A percentile compares a stretch with the other conserved stretches of the same genome.
phyloP scores from a whole-genome alignment of 2,888 invertebrate species.

The Dromius quadrimaculatus region DNA sequence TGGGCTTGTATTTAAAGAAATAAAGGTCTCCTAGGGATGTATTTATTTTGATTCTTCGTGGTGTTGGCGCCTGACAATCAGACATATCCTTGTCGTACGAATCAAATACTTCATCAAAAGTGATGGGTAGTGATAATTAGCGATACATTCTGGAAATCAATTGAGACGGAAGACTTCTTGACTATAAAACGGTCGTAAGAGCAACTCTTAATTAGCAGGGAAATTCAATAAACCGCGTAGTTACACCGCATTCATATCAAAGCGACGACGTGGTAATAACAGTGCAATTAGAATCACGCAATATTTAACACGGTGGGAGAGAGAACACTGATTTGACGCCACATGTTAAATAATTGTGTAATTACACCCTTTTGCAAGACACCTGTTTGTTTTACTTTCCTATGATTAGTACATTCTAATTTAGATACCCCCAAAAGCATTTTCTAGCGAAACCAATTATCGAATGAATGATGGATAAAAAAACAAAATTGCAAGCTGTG shows the following conservation, averaged over 20 bases:
- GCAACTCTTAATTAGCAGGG: slow-evolving; percentile 32
- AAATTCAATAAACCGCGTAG: slow-evolving; percentile 40
- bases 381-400: background rate
- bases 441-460: too few relatives aligned
- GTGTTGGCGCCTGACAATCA: too few relatives aligned
- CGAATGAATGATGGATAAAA: too few relatives aligned
- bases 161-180: slow-evolving; percentile 7
- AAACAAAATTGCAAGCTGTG: background rate
- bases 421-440: too few relatives aligned
- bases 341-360: slow-evolving; percentile 3
- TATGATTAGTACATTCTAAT: too few relatives aligned
- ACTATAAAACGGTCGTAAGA: slow-evolving; percentile 15
- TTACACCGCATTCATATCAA: slow-evolving; percentile 38
- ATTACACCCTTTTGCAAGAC: slow-evolving; percentile 2
- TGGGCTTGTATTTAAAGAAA: too few relatives aligned
- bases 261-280: slow-evolving; percentile 37
- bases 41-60: too few relatives aligned
- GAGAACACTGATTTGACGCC: slow-evolving; percentile 2
- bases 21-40: too few relatives aligned
- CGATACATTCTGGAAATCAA: slow-evolving; percentile 26
- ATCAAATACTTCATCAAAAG: too few relatives aligned
- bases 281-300: slow-evolving; percentile 40
- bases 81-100: too few relatives aligned
- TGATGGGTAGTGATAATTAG: slow-evolving; percentile 28
- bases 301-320: slow-evolving; percentile 16